Base-by-base conservation (phyloP, 2,113 vertebrate species). In the Rhodinocichla rosea region DNA sequence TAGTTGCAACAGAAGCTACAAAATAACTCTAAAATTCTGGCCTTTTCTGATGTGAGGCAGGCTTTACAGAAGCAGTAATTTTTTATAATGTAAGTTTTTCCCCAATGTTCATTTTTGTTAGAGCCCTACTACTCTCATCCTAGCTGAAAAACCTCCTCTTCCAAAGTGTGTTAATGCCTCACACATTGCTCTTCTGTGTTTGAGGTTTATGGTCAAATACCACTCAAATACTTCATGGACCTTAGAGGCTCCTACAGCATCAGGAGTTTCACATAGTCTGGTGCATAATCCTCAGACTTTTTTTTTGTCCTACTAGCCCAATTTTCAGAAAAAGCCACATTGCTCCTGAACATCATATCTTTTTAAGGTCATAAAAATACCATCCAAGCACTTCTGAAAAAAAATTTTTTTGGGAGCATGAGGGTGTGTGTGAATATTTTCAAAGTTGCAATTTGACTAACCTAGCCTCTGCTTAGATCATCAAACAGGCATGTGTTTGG, bases 401-500 rank as follows among this genome's bases (percentile, higher is more conserved):
- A 84, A 89, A 21, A 1, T 3, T 3, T n/a, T 79, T 32, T 83
- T 15, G 18, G 42, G 76, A 96, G 56, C 6, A 4, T 0, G 5
- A 83, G 69, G 32, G 28, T 9, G 14, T 79, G 67, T 64, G 59
- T 64, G 71, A 90, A 49, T 92, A 64, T 83, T 91, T 95, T 93
- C 47, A 35, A 78, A 86, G 73, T 3, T 64, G 69, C 56, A 86
- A 35, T 93, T 92, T 81, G 39, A 81, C 83, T 83, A 90, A 83
- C 42, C 47, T 52, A 81, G 68, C 32, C 50, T 0, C 47, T 64
- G 83, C 88, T 97, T 94, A 94, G 90, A 83, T 96, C 88, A 92
- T 92, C 93, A 93, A 94, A 64, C 73, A 95, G 75, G 64, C 88
- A 86, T 87, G 93, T 5, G 1, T 89, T 95, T 89, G 65, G 81